These are phyloP conservation scores for Gorsachius goisagi DNA, from an alignment of 2,113 vertebrate species.

Conservation along the genomic window DNA sequence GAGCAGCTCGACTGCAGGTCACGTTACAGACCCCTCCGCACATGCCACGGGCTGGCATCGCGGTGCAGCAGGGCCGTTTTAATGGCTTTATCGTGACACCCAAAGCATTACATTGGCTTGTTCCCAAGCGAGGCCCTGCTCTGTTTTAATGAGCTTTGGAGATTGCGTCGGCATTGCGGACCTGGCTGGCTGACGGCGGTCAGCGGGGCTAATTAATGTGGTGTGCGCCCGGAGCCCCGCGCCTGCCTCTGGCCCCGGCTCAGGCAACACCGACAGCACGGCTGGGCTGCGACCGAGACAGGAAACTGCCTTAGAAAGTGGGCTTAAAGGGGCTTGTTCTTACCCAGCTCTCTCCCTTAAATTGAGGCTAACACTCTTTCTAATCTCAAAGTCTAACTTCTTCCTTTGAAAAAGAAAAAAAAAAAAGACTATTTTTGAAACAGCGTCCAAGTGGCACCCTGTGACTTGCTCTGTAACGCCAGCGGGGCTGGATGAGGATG, in stretches of 20 bases:
- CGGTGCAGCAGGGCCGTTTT: background rate
- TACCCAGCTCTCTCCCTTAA: background rate
- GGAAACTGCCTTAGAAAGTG: background rate
- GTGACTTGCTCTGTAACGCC: accelerated
- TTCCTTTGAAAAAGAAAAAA: background rate
- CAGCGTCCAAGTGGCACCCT: background rate
- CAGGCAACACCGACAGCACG: background rate
- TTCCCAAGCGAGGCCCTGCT: background rate
- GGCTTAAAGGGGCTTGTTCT: background rate
- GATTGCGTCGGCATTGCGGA: background rate
- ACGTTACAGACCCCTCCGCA: background rate
- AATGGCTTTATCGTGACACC: background rate
- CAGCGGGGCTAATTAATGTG: conserved; percentile 18
- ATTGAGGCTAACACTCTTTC: background rate
- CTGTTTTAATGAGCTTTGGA: conserved; percentile 33
- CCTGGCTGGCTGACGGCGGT: background rate
- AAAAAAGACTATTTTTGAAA: background rate
- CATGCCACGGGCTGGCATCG: accelerated
- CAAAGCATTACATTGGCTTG: background rate
- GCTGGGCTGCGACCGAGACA: background rate
- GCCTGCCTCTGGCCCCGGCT: background rate
- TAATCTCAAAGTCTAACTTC: background rate
- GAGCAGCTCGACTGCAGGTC: background rate
- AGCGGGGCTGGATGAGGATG: background rate
- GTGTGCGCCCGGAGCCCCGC: background rate